Evolutionary conservation across 2,113 vertebrate species (phyloP), one percentile per base, ranked within the genome.

Genomic region (Catagonus wagneri): DNA sequence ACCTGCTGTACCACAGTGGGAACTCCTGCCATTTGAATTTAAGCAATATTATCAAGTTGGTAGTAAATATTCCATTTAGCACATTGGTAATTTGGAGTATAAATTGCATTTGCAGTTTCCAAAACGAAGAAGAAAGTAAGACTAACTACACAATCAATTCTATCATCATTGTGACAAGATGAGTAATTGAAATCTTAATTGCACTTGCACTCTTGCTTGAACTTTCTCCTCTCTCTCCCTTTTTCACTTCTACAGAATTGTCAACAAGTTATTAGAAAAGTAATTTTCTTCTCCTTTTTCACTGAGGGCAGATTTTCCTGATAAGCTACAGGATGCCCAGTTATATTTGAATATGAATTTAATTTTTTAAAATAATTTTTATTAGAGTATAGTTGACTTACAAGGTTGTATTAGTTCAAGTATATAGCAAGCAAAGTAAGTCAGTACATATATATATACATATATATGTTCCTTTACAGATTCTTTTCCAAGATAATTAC

Each of bases 241-340:
- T 32, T 39, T 3, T 68, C 60, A 66, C 10, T 80, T 22, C 23
- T 86, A 19, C 29, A 71, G 4, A 84, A 87, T 85, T 94, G 68
- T 65, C 81, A 95, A 65, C 22, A 80, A 69, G 52, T 92, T 27
- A 85, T 86, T 89, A 65, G 34, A 66, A 84, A 80, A 54, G 3
- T 56, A 80, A 39, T 79, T 88, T 74, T 68, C 2, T 56, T 63
- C 19, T 83, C 7, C 12, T 44, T 89, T 76, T 92, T 58, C 32
- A 68, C 5, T 25, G 32, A 89, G 34, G 4, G 36, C 2, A 72
- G 2, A 60, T 15, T 75, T 93, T 76, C 36, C 54, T 85, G 16
- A 72, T 71, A 86, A 91, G 81, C 91, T 39, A 11, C 3, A 86
- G 7, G 5, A 17, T 94, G 0, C 12, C 6, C 5, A 56, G 69